phyloP scores from a whole-genome alignment of 2,888 invertebrate species.

The Pyrocoelia pectoralis region DNA sequence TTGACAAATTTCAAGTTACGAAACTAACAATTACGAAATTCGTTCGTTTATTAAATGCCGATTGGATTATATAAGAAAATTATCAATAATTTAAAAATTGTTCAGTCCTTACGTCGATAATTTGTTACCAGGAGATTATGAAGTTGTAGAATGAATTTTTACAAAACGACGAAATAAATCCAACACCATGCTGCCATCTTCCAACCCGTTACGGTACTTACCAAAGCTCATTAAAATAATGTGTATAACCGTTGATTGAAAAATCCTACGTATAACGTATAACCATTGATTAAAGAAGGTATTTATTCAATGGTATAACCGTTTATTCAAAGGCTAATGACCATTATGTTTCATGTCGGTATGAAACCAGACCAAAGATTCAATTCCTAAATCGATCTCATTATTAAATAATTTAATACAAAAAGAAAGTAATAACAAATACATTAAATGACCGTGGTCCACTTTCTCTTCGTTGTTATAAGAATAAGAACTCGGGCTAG shows the following conservation, averaged over 20 bases:
- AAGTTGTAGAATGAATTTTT: background rate
- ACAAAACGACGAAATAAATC: background rate
- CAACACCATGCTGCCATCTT: background rate
- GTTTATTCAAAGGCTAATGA: background rate
- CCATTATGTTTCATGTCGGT: too few species aligned
- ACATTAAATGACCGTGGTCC: conserved; percentile 14
- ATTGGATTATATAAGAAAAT: too few species aligned
- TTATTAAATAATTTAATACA: background rate
- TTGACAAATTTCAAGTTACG: too few species aligned
- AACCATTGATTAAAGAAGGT: too few species aligned
- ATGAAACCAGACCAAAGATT: too few species aligned
- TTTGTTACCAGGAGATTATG: background rate
- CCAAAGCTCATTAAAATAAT: too few species aligned
- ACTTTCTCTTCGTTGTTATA: conserved; percentile 11
- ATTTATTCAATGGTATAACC: background rate
- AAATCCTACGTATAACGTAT: too few species aligned
- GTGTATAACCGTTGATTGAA: too few species aligned
- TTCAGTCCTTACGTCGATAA: background rate
- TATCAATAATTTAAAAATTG: background rate
- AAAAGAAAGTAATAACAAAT: conserved; percentile 11
- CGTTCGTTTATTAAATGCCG: too few species aligned
- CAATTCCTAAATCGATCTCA: too few species aligned
- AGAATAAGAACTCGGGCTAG: background rate
- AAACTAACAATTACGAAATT: too few species aligned
- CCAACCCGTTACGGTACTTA: too few species aligned